Evolutionary conservation across 2,797 vertebrate genomes (phyloP), one percentile per base, ranked within the genome.

Genomic region (Leptatherina wallacei): DNA sequence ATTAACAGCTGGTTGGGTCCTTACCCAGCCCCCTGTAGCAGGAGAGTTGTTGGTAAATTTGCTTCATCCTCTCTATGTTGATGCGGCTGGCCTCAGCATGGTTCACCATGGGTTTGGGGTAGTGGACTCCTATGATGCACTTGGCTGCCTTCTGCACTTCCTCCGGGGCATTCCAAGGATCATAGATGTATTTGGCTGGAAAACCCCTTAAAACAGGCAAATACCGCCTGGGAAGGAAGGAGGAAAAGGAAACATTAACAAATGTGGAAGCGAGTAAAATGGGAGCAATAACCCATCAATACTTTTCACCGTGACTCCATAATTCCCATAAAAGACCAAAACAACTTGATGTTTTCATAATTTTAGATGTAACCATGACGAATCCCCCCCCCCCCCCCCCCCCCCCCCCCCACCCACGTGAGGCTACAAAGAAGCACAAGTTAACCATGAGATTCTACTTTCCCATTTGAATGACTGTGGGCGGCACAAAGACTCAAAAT

Each of bases 31-130:
- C 97, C 89, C 95, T 95, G 83, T 97, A 97, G 87, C 96, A 92
- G 51, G 97, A 98, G 49, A 98, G 95, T 84, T 97, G 97, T 88
- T 98, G 97, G 88, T 98, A 99, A 81, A 99, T 97, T 89, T 98
- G 97, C 86, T 97, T 98, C 97, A 99, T 97, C 60, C 96, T 94
- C 84, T 99, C 97, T 2, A 99, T 96, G 87, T 98, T 99, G 90
- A 97, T 89, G 57, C 96, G 93, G 84, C 97, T 98, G 79, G 96
- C 96, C 82, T 98, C 96, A 0, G 96, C 96, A 1, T 98, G 97
- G 86, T 97, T 96, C 78, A 98, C 96, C 96, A 98, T 98, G 56
- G 97, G 97, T 68, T 95, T 97, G 55, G 98, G 97, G 73, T 98
- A 98, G 87, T 98, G 95, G 20, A 97, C 92, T 54, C 97, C 97